phyloP scores from a whole-genome alignment of 1,140 invertebrate genomes.

The Cephus cinctus region DNA sequence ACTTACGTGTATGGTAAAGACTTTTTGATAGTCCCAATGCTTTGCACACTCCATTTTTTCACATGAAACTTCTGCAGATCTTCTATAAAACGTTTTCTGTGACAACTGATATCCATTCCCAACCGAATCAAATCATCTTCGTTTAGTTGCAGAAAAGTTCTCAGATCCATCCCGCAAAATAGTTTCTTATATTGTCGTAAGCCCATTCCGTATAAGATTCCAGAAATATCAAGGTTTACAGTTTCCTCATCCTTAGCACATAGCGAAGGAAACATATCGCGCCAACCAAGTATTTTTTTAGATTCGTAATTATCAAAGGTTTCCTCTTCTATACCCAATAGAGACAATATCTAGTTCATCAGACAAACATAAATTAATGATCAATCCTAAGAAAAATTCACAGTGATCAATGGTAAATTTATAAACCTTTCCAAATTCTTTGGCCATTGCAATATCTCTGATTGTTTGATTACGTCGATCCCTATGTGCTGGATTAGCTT shows the following conservation, averaged over 20 bases:
- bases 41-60: constrained; percentile 54
- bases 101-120: constrained; percentile 57
- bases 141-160: constrained; percentile 55
- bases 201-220: constrained; percentile 58
- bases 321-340: constrained; percentile 23
- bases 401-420: not conserved
- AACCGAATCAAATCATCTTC: constrained; percentile 55
- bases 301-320: constrained; percentile 19
- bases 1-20: constrained; percentile 25
- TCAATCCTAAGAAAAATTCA: too few species aligned
- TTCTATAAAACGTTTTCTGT: constrained; percentile 53
- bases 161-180: constrained; percentile 55
- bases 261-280: constrained; percentile 37
- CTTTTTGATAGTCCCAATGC: constrained; percentile 27
- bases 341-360: constrained; percentile 26
- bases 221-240: constrained; percentile 33
- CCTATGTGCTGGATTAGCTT: constrained; percentile 48
- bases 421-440: constrained; percentile 51
- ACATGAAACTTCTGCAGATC: constrained; percentile 56
- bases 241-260: constrained; percentile 15
- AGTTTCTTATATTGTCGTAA: constrained; percentile 49
- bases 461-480: constrained; percentile 48
- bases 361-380: too few species aligned
- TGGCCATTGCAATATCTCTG: constrained; percentile 50
- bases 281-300: constrained; percentile 26